Evolutionary conservation across 2,113 vertebrate genomes (phyloP).

Genomic region (Sprattus sprattus): DNA sequence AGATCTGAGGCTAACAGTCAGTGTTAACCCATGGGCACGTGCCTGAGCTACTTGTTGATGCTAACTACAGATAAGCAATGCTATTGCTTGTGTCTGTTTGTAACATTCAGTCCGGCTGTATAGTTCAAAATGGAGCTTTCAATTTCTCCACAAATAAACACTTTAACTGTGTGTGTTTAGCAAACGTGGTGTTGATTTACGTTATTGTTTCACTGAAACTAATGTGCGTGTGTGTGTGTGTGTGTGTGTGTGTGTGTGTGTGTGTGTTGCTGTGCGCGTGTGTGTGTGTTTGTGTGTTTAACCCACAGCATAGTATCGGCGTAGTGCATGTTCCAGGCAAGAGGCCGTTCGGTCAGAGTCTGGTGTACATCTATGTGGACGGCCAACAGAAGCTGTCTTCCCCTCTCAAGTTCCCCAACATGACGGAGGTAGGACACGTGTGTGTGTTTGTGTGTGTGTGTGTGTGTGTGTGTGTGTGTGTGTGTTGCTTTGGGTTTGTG

Average conservation of each 20-base stretch:
- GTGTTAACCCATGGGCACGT: too few relatives aligned
- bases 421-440: slow-evolving; percentile 82
- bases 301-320: slow-evolving; percentile 85
- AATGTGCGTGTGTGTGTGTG: not conserved
- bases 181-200: too few relatives aligned
- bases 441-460: not conserved
- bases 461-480: not conserved
- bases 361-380: slow-evolving; percentile 92
- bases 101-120: too few relatives aligned
- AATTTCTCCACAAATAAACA: too few relatives aligned
- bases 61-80: too few relatives aligned
- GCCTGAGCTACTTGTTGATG: too few relatives aligned
- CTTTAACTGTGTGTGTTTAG: too few relatives aligned
- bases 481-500: not conserved
- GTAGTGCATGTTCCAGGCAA: slow-evolving; percentile 94
- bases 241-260: not conserved
- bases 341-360: slow-evolving; percentile 94
- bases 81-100: too few relatives aligned
- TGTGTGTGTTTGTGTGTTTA: slow-evolving; percentile 33
- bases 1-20: too few relatives aligned
- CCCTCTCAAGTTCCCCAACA: slow-evolving; percentile 87
- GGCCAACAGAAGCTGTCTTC: slow-evolving; percentile 93
- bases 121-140: not conserved
- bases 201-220: not conserved
- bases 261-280: not conserved